Conservation (phyloP, 92 coral and sea anemone genomes). For the Palythoa caribaeorum region DNA sequence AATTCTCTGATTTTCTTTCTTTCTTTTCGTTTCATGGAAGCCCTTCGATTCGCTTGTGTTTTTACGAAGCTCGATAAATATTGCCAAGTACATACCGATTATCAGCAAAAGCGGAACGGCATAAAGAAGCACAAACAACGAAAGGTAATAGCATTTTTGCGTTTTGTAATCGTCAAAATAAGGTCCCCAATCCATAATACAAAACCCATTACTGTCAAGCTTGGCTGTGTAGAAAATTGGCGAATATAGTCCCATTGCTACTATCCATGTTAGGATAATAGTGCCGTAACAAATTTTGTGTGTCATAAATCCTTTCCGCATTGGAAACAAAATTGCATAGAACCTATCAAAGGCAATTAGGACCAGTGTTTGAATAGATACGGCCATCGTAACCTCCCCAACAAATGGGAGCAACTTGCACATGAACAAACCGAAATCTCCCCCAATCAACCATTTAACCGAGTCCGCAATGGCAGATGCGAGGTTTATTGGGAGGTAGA, state of each 20-base stretch:
- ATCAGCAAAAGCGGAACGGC: constrained; percentile 8
- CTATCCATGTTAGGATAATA: constrained; percentile 5
- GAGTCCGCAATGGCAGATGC: constrained; percentile 33
- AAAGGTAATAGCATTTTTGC: constrained; percentile 32
- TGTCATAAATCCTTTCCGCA: constrained; percentile 23
- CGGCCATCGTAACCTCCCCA: constrained; percentile 29
- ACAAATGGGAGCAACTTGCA: constrained; percentile 35
- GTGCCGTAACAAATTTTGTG: neutral
- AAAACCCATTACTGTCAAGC: neutral
- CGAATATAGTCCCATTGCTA: constrained; percentile 16
- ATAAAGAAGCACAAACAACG: constrained; percentile 18
- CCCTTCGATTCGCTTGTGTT: neutral
- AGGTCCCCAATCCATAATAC: constrained; percentile 44
- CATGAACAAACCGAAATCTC: constrained; percentile 17
- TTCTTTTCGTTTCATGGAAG: neutral
- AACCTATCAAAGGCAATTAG: constrained; percentile 34
- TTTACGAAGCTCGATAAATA: constrained; percentile 23
- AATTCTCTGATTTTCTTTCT: constrained; percentile 28
- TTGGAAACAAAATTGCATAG: constrained; percentile 37
- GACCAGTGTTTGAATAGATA: constrained; percentile 35
- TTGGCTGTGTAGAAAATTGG: constrained; percentile 33
- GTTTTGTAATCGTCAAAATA: constrained; percentile 19
- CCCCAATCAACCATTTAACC: constrained; percentile 34
- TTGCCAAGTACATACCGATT: constrained; percentile 2
- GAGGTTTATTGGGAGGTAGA: constrained; percentile 18